Evolutionary conservation across 2,888 invertebrate species (phyloP).

Genomic region (Diplolepis rosae): DNA sequence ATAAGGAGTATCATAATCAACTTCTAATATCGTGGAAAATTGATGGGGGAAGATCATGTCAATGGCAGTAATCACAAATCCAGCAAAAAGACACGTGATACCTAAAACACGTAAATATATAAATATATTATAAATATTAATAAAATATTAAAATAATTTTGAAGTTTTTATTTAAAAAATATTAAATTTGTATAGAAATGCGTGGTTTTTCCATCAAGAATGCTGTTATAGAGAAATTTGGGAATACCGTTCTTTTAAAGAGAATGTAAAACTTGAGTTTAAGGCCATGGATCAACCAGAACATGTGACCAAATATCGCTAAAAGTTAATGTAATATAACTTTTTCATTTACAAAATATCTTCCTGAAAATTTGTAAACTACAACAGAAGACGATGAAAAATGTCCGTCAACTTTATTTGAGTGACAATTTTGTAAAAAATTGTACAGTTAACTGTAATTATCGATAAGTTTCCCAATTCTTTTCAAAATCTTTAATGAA

Average conservation of each 20-base stretch:
- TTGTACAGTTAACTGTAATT: too few species aligned
- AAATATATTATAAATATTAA: background rate
- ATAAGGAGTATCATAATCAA: slow-evolving; percentile 95
- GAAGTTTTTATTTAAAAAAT: background rate
- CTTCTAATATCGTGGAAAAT: slow-evolving; percentile 92
- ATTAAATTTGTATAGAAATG: background rate
- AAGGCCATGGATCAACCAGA: too few species aligned
- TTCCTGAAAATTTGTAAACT: too few species aligned
- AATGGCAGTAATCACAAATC: slow-evolving; percentile 86
- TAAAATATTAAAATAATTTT: background rate
- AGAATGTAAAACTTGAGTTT: slow-evolving; percentile 27
- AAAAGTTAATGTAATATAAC: too few species aligned
- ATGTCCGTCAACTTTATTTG: too few species aligned
- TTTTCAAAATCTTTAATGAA: too few species aligned
- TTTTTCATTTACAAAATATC: too few species aligned
- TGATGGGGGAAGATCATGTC: slow-evolving; percentile 92
- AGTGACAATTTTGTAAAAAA: too few species aligned
- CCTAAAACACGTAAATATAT: slow-evolving; percentile 75
- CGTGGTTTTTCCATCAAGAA: background rate
- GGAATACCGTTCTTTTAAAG: slow-evolving; percentile 14
- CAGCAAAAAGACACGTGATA: slow-evolving; percentile 84
- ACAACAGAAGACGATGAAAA: too few species aligned
- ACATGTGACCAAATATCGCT: too few species aligned
- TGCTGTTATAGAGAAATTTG: background rate
- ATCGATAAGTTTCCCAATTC: too few species aligned